Percentiles rank a stretch among this genome's conserved stretches.
Conservation (phyloP, 2,797 vertebrate genomes). For the Sebastes wilsoni region DNA sequence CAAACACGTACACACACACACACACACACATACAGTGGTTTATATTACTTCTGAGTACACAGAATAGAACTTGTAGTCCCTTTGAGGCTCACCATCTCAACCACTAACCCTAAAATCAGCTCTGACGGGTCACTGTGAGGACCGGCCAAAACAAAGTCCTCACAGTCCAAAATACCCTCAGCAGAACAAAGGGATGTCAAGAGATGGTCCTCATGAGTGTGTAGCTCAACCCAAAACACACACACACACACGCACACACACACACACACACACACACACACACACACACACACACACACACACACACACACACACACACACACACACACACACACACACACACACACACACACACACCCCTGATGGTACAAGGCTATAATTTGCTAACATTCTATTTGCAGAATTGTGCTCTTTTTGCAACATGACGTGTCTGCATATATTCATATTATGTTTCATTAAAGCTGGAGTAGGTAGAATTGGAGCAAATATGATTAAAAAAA, state of each 20-base stretch:
- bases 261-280: no score
- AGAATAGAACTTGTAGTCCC: constrained; percentile 20
- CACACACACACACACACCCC: background rate
- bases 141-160: constrained; percentile 37
- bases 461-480: background rate
- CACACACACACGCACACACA: background rate
- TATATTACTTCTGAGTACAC: constrained; percentile 27
- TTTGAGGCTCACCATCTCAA: constrained; percentile 50
- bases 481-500: no score
- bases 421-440: background rate
- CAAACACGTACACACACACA: constrained; percentile 29
- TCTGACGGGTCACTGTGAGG: constrained; percentile 42
- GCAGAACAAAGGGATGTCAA: constrained; percentile 39
- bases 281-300: background rate
- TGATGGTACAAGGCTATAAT: constrained; percentile 29
- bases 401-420: background rate
- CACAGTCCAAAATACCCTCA: constrained; percentile 39
- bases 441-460: background rate
- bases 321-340: background rate
- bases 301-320: background rate
- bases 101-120: constrained; percentile 63
- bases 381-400: constrained; percentile 24
- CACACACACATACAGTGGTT: constrained; percentile 16
- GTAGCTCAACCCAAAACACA: background rate
- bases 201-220: background rate